phyloP scores from a whole-genome alignment of 2,797 vertebrate genomes.

The Galaxias olidus region DNA sequence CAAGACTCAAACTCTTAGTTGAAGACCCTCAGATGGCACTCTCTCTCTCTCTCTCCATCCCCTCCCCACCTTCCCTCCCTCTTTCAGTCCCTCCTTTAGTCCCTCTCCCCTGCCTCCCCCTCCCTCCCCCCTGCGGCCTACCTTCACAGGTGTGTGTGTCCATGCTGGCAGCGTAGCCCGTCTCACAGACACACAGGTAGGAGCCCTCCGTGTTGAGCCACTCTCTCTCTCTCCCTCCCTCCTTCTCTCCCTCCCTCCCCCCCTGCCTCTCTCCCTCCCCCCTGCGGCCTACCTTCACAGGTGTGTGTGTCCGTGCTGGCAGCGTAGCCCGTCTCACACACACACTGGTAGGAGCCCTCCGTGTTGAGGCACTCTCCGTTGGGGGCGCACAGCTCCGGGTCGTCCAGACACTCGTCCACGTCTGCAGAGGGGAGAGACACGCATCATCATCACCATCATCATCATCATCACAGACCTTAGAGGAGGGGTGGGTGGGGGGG shows the following conservation, averaged over 20 bases:
- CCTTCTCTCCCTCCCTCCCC: too few relatives aligned
- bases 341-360: slow-evolving; percentile 85
- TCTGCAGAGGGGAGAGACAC: slow-evolving; percentile 71
- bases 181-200: slow-evolving; percentile 86
- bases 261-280: too few relatives aligned
- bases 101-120: too few relatives aligned
- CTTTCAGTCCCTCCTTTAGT: too few relatives aligned
- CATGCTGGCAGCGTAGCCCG: slow-evolving; percentile 80
- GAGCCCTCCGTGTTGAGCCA: slow-evolving; percentile 88
- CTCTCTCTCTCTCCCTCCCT: background rate
- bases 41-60: background rate
- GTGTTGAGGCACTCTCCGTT: slow-evolving; percentile 90
- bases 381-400: slow-evolving; percentile 80
- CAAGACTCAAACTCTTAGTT: too few relatives aligned
- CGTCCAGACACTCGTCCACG: slow-evolving; percentile 87
- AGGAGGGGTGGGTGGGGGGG: background rate
- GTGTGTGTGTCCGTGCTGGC: slow-evolving; percentile 70
- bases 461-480: background rate
- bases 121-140: slow-evolving; percentile 70
- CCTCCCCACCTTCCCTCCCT: too few relatives aligned
- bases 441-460: background rate
- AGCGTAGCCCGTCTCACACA: slow-evolving; percentile 87
- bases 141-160: slow-evolving; percentile 83
- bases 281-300: slow-evolving; percentile 82
- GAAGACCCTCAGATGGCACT: background rate